Evolutionary conservation across 2,113 vertebrate species (phyloP).

Genomic region (Sminthopsis crassicaudata): DNA sequence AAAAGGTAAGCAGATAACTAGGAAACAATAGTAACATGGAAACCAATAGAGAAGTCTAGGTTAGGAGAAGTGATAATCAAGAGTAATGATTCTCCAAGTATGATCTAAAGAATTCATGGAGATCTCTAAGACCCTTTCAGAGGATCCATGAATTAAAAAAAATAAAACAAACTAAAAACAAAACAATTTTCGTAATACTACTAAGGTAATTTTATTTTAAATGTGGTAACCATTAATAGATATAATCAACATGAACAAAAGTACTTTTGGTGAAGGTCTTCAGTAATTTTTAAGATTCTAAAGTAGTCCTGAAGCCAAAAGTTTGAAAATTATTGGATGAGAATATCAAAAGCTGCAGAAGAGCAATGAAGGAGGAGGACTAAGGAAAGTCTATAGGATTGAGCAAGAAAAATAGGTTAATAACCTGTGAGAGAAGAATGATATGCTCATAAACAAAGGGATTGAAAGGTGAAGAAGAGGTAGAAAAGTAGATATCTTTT

Average conservation of each 20-base stretch:
- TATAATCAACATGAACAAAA: neutral
- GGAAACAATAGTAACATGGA: neutral
- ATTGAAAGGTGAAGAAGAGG: neutral
- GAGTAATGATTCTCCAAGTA: neutral
- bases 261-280: neutral
- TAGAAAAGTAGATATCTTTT: neutral
- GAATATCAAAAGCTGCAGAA: neutral
- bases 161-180: too few relatives aligned
- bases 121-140: neutral
- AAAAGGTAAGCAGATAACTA: neutral
- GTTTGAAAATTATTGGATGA: neutral
- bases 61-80: neutral
- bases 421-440: neutral
- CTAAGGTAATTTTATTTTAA: neutral
- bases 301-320: neutral
- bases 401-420: neutral
- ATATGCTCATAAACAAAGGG: neutral
- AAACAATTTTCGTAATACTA: neutral
- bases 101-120: neutral
- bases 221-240: neutral
- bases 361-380: neutral
- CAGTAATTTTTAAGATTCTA: neutral
- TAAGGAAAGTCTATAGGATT: neutral
- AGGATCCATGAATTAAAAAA: neutral
- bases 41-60: neutral